Base-by-base conservation (phyloP, 1,140 invertebrate species). In the Anthonomus grandis region DNA sequence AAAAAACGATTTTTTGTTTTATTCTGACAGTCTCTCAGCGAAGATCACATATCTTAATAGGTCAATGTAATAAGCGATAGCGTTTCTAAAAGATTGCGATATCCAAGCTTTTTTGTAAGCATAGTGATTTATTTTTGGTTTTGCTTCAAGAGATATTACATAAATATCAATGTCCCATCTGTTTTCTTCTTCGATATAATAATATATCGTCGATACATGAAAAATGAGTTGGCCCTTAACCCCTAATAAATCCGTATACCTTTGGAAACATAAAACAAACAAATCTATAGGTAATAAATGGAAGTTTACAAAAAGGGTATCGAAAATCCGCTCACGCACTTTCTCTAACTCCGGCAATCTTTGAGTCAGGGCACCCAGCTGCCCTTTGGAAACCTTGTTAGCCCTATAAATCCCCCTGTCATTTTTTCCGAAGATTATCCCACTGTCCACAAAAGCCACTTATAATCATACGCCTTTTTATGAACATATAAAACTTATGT, bases 401-500 rank as follows among this genome's bases (percentile, higher is more conserved):
- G 65, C 65, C 65, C 64, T 65, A 70, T 70, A 70, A 70, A 70
- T 70, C 68, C 68, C 66, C 54, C 59, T 67, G 68, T 67, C 68
- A 68, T 70, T 70, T 69, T 70, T 68, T 58, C 49, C 25, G 44
- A 64, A 67, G 66, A 68, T 70, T 67, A 68, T 65, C 68, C 65
- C 63, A 61, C 55, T 63, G 66, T 67, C 64, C 59, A 57, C 50
- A 48, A 65, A 70, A 70, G 68, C 66, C 67, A 70, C 68, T 70
- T 70, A 70, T 66, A 69, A 70, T 67, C 66, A 67, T 70, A 64
- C 63, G 54, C 60, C 60, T 67, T 70, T 70, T 70, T 69, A 70
- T 70, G 68, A 69, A 67, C 61, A 63, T 31, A 63, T 63, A 58
- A 61, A 63, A 63, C 61, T 63, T 63, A 63, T 59, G 60, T 51